Evolutionary conservation across 2,113 vertebrate genomes (phyloP).

Genomic region (Alethe castanea): DNA sequence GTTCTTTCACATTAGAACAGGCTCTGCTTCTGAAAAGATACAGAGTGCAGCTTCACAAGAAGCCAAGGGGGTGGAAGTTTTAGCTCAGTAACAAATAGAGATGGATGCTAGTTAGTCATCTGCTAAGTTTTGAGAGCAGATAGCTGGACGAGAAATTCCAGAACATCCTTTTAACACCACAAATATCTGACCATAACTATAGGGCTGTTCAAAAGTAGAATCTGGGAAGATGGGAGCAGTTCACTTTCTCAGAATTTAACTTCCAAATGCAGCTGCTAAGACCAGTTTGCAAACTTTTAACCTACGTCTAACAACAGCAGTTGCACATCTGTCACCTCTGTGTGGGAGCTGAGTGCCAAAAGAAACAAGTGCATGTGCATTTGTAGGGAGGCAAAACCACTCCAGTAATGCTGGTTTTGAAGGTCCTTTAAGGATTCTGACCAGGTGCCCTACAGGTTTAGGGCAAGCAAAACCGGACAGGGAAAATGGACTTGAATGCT

Average conservation of each 20-base stretch:
- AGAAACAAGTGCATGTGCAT: background rate
- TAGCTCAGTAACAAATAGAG: background rate
- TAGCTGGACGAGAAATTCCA: background rate
- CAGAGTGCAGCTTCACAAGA: background rate
- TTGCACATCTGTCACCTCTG: background rate
- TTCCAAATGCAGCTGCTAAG: background rate
- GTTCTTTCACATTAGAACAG: background rate
- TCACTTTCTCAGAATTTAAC: background rate
- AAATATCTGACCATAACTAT: background rate
- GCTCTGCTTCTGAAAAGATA: background rate
- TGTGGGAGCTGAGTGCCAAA: background rate
- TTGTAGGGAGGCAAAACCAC: background rate
- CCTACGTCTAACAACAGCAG: background rate
- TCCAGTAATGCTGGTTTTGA: background rate
- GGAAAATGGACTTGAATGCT: background rate
- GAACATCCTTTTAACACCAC: background rate
- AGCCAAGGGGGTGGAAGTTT: background rate
- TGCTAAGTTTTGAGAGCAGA: background rate
- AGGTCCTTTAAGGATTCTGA: background rate
- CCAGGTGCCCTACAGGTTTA: background rate
- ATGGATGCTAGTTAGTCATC: conserved; percentile 1
- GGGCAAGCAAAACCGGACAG: background rate
- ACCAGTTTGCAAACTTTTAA: background rate
- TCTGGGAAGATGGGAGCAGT: background rate
- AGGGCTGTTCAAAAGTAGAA: background rate